Evolutionary conservation across 2,797 vertebrate species (phyloP).

Genomic region (Microchirus variegatus): DNA sequence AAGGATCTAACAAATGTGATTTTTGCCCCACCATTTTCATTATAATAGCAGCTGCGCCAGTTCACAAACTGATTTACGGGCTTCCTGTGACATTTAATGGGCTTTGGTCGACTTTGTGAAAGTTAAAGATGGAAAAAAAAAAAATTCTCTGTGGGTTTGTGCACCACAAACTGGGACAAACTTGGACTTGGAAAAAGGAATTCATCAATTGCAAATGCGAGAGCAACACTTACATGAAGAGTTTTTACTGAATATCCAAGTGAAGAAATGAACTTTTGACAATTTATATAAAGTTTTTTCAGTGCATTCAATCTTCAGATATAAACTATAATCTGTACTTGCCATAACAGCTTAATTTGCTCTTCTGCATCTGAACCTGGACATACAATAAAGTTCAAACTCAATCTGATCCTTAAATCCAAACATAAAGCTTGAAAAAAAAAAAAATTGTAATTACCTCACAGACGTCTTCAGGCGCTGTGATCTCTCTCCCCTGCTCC

Average conservation of each 20-base stretch:
- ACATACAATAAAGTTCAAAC: conserved; percentile 1
- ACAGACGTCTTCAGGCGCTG: conserved; percentile 33
- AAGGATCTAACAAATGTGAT: conserved; percentile 29
- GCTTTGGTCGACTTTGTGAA: conserved; percentile 34
- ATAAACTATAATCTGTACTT: not conserved
- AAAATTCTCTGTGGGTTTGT: conserved; percentile 65
- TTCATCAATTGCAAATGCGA: conserved; percentile 14
- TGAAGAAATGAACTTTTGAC: not conserved
- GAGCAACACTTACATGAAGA: conserved; percentile 2
- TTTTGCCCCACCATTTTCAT: conserved; percentile 35
- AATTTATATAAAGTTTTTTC: too few relatives aligned
- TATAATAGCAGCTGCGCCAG: not conserved
- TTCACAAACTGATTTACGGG: conserved; percentile 9
- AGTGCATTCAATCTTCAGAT: not conserved
- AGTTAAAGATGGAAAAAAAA: conserved; percentile 61
- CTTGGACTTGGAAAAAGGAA: conserved; percentile 33
- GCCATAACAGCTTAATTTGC: not conserved
- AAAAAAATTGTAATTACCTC: conserved; percentile 66
- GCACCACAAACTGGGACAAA: conserved; percentile 56
- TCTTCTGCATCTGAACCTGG: conserved; percentile 4
- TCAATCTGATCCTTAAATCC: not conserved
- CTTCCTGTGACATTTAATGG: not conserved
- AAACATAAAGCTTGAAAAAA: conserved; percentile 29
- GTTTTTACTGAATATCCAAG: conserved; percentile 11
- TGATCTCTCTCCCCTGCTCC: conserved; percentile 40